Base-by-base conservation (phyloP, 2,888 invertebrate species). In the Patella caerulea region DNA sequence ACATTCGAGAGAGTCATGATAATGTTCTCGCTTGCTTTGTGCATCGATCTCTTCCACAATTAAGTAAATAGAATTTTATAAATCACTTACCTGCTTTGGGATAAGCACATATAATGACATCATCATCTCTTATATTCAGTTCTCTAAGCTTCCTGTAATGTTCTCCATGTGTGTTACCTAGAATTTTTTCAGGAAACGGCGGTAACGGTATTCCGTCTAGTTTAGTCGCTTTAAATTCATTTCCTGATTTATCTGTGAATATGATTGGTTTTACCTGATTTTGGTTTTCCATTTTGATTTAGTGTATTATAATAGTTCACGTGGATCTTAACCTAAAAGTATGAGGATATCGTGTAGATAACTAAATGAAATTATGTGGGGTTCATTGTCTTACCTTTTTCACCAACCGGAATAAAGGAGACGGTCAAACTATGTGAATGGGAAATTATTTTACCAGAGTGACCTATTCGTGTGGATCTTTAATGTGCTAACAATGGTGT, bases 81-180 rank as follows among this genome's bases (percentile, higher is more conserved):
- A 34, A 34, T 2, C 4, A 34, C n/a, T 19, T 65, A 65, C 65
- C 65, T 65, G 65, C 65, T 65, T 65, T 65, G 7, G 65, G 11
- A 65, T 65, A 65, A 65, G 19, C 65, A 65, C 65, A 65, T n/a
- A 65, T n/a, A 9, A 65, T 24, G n/a, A 19, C 24, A 65, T 65
- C 65, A 65, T 65, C n/a, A 65, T 19, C 65, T 65, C 65, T 65
- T n/a, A 65, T 65, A 14, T n/a, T 65, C 24, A 65, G 24, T 19
- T 65, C 65, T 65, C 65, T n/a, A 19, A 65, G n/a, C 9, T 65
- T 65, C 24, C 24, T 24, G 14, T 19, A 65, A n/a, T 65, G 65
- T 24, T 65, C 65, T 65, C 24, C 24, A 11, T 9, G 3, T 65
- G n/a, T 7, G 24, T 24, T 19, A 11, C 14, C 11, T 65, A 65